Evolutionary conservation across 2,888 invertebrate genomes (phyloP), one percentile per base, ranked within the genome.

Genomic region (Punctoribates punctum): DNA sequence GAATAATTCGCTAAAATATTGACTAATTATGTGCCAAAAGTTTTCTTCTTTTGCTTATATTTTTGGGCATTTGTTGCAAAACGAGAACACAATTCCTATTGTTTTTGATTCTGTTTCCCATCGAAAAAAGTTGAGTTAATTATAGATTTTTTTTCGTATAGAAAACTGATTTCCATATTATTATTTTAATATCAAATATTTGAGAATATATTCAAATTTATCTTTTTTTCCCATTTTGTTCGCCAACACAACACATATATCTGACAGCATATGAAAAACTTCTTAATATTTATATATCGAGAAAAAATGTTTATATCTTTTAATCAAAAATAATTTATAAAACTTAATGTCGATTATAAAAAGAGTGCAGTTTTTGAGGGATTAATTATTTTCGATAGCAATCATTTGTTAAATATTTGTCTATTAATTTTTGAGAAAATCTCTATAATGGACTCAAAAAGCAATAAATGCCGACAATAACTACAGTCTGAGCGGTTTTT

Each of bases 391-490:
- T 72, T 48, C 17, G 72, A 72, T 72, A 11, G 27, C 20, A 72
- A 72, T 72, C 72, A 13, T 72, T 48, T 48, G 72, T 72, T 48
- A 72, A 72, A 72, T 72, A 72, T 72, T 72, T 72, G 72, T 72
- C 72, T 72, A 72, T 72, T 72, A 72, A 72, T 72, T 72, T 72
- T 65, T 0, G 5, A 6, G 17, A 65, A 65, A 27, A 17, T 65
- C 65, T 70, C 25, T 67, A 48, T 46, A 46, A 72, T 42, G 72
- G 72, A 25, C 17, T 25, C 15, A 25, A 42, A 67, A n/a, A 20
- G 23, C 23, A 25, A 48, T 46, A 48, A 65, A 48, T 20, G 25
- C 23, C 72, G 48, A 72, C 72, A 48, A 72, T 46, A 25, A 48
- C 38, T 67, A 67, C 65, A 67, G 38, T 60, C 27, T 3, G 15